Conservation (phyloP, 2,888 invertebrate species). For the Opisthograptis luteolata region DNA sequence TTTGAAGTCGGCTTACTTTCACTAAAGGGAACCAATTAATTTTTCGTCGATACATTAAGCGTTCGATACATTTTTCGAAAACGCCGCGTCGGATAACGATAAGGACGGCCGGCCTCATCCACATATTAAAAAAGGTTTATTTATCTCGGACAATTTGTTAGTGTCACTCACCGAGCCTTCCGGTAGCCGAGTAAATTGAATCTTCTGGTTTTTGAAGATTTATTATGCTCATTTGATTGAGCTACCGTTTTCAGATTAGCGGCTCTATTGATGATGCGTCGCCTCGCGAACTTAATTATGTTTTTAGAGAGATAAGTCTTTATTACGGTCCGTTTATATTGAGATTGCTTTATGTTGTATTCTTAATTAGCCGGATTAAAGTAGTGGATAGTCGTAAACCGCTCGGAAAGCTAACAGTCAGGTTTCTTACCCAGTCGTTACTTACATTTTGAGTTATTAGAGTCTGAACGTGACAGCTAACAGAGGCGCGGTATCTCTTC, state of each 20-base stretch:
- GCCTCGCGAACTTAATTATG: slow-evolving; percentile 52
- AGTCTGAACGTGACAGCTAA: slow-evolving; percentile 16
- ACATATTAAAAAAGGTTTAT: slow-evolving; percentile 77
- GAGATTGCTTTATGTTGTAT: slow-evolving; percentile 22
- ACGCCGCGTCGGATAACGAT: slow-evolving; percentile 54
- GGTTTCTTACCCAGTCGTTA: slow-evolving; percentile 7
- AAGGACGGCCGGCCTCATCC: slow-evolving; percentile 48
- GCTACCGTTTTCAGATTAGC: slow-evolving; percentile 79
- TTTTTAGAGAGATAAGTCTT: slow-evolving; percentile 37
- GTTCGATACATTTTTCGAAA: slow-evolving; percentile 74
- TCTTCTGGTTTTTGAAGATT: slow-evolving; percentile 80
- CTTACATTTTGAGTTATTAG: slow-evolving; percentile 10
- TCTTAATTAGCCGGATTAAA: slow-evolving; percentile 27
- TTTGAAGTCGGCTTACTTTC: slow-evolving; percentile 72
- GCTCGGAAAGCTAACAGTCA: slow-evolving; percentile 1
- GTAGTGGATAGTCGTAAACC: slow-evolving; percentile 19
- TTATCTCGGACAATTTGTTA: slow-evolving; percentile 83
- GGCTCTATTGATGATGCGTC: slow-evolving; percentile 50
- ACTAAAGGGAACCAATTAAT: slow-evolving; percentile 71
- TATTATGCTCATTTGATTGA: slow-evolving; percentile 67
- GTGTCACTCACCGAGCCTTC: slow-evolving; percentile 76
- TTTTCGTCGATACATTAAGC: slow-evolving; percentile 73
- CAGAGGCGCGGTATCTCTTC: slow-evolving; percentile 18
- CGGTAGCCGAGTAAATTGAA: slow-evolving; percentile 82
- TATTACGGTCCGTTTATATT: slow-evolving; percentile 18